phyloP scores from a whole-genome alignment of 2,888 invertebrate species.

The Agriotes lineatus region DNA sequence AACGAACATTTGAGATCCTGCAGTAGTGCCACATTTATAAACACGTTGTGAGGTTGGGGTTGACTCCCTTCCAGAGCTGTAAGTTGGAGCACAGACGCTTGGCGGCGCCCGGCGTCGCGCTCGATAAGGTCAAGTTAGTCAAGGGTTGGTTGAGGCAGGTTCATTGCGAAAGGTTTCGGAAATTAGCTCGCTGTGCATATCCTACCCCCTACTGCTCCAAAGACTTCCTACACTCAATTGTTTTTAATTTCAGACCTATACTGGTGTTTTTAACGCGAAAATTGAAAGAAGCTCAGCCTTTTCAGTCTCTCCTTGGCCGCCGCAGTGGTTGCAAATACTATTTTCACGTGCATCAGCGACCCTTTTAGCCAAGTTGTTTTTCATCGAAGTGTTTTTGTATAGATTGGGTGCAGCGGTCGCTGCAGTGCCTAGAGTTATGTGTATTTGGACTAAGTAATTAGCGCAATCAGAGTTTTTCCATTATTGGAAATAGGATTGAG shows the following conservation, averaged over 20 bases:
- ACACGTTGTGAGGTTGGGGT: slow-evolving; percentile 64
- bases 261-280: neutral
- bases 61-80: slow-evolving; percentile 62
- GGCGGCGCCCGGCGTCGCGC: slow-evolving; percentile 62
- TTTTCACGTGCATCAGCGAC: slow-evolving; percentile 16
- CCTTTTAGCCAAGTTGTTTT: slow-evolving; percentile 11
- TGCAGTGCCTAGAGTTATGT: neutral
- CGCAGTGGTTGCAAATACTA: slow-evolving; percentile 18
- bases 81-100: slow-evolving; percentile 59
- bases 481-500: neutral
- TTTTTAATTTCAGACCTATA: neutral
- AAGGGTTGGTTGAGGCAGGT: slow-evolving; percentile 40
- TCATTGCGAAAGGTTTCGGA: slow-evolving; percentile 18
- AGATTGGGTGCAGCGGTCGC: neutral
- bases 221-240: neutral
- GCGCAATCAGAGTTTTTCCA: neutral
- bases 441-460: neutral
- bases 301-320: neutral
- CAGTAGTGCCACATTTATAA: slow-evolving; percentile 59
- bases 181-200: too few relatives aligned
- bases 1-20: slow-evolving; percentile 37
- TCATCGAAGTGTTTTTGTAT: neutral
- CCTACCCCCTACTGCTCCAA: neutral
- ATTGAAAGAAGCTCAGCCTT: neutral
- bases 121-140: slow-evolving; percentile 57